Evolutionary conservation across 2,888 invertebrate genomes (phyloP), one percentile per base, ranked within the genome.

Genomic region (Crematogaster levior): DNA sequence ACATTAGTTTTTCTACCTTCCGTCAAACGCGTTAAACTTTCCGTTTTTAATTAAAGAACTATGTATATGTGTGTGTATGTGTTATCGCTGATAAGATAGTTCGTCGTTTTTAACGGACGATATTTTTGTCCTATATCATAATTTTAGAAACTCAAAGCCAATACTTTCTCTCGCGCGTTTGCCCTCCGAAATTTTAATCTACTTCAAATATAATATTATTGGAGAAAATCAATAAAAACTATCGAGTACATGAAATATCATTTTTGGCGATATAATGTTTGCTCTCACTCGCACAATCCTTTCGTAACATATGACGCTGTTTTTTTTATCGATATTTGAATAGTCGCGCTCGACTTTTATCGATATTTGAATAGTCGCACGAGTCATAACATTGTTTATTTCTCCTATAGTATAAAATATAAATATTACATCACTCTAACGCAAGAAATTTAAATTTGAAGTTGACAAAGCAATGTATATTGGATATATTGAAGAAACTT

Each of bases 1-100:
- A 58, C 84, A 79, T 73, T 77, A 56, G 24, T 63, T 56, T 40
- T 60, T 60, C 40, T 15, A 48, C 18, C 40, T 15, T 46, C 56
- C 27, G 21, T 46, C n/a, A 27, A 58, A 72, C 27, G 30, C 46
- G 46, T 21, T 34, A 9, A 60, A 73, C 43, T 73, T 73, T 60
- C 53, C 15, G 15, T 43, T 12, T 63, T 51, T 75, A 75, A 75
- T 75, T 63, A 75, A 51, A 24, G n/a, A 63, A 34, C 3, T 18
- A 40, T 37, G 3, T 6, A 34, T 61, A n/a, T 15, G 6, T 58
- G 21, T 12, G 18, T 21, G 37, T 24, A 24, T 18, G 37, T 15
- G 37, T n/a, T 27, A 37, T 24, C 3, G 7, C 21, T 30, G 15
- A 5, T 34, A 34, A 51, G 7, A 34, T 56, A 18, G 12, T 18